Evolutionary conservation across 1,140 invertebrate genomes (phyloP), one percentile per base, ranked within the genome.

Genomic region (Scylla paramamosain): DNA sequence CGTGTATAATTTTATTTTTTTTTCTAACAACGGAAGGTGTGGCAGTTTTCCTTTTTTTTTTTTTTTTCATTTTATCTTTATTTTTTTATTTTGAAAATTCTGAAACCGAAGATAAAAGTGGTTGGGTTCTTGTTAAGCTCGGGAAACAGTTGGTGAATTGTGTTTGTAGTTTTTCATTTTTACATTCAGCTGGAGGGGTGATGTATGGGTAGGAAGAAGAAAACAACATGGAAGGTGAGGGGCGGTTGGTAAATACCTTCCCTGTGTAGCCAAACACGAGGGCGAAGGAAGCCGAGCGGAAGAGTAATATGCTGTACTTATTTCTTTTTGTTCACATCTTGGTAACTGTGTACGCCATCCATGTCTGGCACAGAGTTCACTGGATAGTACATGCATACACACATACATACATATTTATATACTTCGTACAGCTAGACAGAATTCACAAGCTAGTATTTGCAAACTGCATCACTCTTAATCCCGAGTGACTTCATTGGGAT

Each of bases 61-160:
- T 7, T 67, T 20, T 77, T 7, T 77, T 77, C 16, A 59, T 77
- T 77, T n/a, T 20, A 7, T n/a, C 67, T 77, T n/a, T 77, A 7
- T 77, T 20, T 77, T 77, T 77, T 77, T n/a, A n/a, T 20, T 77
- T 77, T 25, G n/a, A 77, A 77, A 77, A n/a, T n/a, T n/a, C 8
- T 25, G 59, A 25, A 77, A 77, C 20, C 67, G 67, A 77, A n/a
- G 67, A 77, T 77, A 77, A 77, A 77, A 77, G 67, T 77, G 20
- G 67, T 77, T 77, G 67, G 67, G 67, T 77, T 77, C 67, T 77
- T 77, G 67, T 77, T 77, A 77, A 77, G n/a, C 67, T 77, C 67
- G 20, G 67, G n/a, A 77, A 77, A 77, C 67, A 77, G 67, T n/a
- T n/a, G 67, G 67, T n/a, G 67, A 25, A 20, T n/a, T 77, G 16